Percentiles rank a stretch among this genome's conserved stretches.
Evolutionary conservation across 2,797 vertebrate species (phyloP).

Genomic region (Synaphobranchus kaupii): DNA sequence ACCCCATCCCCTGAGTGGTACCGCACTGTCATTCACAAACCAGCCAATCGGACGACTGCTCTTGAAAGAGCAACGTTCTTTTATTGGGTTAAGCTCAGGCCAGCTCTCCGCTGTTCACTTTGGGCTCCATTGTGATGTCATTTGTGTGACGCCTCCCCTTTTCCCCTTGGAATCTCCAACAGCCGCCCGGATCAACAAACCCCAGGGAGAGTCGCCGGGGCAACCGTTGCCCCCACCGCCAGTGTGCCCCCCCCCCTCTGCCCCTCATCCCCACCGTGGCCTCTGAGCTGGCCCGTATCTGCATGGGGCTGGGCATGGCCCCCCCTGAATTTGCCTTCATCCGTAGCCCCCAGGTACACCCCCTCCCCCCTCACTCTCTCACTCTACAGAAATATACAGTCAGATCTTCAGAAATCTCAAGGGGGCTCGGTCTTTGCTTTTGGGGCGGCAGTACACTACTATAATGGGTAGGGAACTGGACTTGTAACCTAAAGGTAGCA

Average conservation of each 20-base stretch:
- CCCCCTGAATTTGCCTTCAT: conserved; percentile 90
- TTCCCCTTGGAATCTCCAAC: background rate
- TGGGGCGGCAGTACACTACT: too few relatives aligned
- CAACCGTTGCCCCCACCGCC: background rate
- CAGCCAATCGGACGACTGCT: background rate
- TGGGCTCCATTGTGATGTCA: background rate
- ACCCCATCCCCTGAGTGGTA: background rate
- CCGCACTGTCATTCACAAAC: background rate
- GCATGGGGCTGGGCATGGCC: conserved; percentile 83
- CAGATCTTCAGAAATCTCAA: background rate
- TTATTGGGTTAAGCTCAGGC: background rate
- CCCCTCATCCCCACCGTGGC: conserved; percentile 73
- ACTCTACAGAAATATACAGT: too few relatives aligned
- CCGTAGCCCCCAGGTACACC: conserved; percentile 84
- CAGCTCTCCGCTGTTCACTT: background rate
- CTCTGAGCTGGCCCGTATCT: conserved; percentile 83
- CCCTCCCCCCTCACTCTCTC: background rate
- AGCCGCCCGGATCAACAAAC: conserved; percentile 8
- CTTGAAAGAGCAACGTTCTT: background rate
- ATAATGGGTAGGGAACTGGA: too few relatives aligned
- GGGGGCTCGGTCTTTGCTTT: too few relatives aligned
- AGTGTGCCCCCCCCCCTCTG: conserved; percentile 34
- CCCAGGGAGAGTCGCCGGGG: background rate
- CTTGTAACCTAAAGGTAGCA: too few relatives aligned
- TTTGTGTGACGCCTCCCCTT: background rate